Evolutionary conservation across 2,888 invertebrate genomes (phyloP).

Genomic region (Amiota minor): DNA sequence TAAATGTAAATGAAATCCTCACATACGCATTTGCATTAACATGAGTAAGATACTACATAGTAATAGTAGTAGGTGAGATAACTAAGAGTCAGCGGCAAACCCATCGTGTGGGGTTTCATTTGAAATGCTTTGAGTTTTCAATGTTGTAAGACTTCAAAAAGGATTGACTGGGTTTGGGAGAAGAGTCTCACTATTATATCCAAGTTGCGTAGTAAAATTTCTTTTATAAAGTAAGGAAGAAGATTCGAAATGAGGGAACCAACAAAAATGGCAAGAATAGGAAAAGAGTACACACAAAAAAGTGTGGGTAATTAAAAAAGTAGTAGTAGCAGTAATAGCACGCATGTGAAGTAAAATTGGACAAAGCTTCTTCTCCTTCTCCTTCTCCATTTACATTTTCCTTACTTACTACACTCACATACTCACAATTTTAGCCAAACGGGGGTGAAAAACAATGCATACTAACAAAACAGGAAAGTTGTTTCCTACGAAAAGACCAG

Average conservation of each 20-base stretch:
- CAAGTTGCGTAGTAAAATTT: slow-evolving; percentile 18
- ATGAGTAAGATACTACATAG: neutral
- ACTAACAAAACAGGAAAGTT: slow-evolving; percentile 3
- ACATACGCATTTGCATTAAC: slow-evolving; percentile 11
- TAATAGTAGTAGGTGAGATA: slow-evolving; percentile 6
- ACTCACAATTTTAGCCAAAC: slow-evolving; percentile 13
- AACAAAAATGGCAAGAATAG: slow-evolving; percentile 40
- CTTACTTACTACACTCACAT: slow-evolving; percentile 25
- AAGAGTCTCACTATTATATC: neutral
- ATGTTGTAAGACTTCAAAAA: no score
- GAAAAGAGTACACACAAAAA: slow-evolving; percentile 36
- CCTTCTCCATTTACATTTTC: neutral
- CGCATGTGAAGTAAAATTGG: neutral
- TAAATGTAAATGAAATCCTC: slow-evolving; percentile 26
- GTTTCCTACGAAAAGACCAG: neutral
- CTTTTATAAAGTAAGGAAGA: neutral
- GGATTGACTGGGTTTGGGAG: no score
- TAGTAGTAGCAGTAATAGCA: slow-evolving; percentile 39
- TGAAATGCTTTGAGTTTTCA: no score
- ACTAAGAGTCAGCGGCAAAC: neutral
- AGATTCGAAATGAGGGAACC: neutral
- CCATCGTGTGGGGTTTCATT: neutral
- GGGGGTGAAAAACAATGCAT: neutral
- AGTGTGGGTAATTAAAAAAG: slow-evolving; percentile 69
- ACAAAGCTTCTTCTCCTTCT: no score